Percentiles rank a stretch among this genome's conserved stretches.
Conservation (phyloP, 2,113 vertebrate genomes). For the Anhinga rufa region DNA sequence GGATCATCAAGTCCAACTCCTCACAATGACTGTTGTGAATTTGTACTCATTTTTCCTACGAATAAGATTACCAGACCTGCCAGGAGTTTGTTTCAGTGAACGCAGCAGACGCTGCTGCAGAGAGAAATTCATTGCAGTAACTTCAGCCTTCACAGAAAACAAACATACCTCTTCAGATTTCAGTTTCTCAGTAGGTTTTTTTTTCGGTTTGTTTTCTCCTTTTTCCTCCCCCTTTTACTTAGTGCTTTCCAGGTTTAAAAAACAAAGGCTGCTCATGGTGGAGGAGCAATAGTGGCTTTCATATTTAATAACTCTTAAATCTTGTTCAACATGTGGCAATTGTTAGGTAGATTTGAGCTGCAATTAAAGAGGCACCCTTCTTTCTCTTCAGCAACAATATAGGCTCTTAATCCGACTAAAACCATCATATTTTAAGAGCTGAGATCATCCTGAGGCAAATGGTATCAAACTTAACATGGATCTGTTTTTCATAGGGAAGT, state of each 20-base stretch:
- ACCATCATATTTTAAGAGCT: slow-evolving; percentile 72
- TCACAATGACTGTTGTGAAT: accelerated
- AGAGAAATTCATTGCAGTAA: not conserved
- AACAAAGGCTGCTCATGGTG: slow-evolving; percentile 53
- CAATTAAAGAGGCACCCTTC: slow-evolving; percentile 75
- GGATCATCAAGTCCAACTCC: too few relatives aligned
- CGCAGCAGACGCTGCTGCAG: not conserved
- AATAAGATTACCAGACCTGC: not conserved
- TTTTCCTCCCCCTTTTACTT: not conserved
- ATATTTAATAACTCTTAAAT: slow-evolving; percentile 76
- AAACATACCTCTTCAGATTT: not conserved
- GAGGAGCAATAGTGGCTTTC: slow-evolving; percentile 59
- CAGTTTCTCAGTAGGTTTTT: not conserved
- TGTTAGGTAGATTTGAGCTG: slow-evolving; percentile 78
- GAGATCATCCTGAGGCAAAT: slow-evolving; percentile 71
- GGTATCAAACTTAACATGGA: slow-evolving; percentile 64
- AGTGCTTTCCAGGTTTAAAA: slow-evolving; percentile 57
- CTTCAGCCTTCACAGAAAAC: not conserved
- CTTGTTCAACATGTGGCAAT: slow-evolving; percentile 77
- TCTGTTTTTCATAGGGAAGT: slow-evolving; percentile 57
- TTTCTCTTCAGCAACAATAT: slow-evolving; percentile 69
- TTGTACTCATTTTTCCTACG: not conserved
- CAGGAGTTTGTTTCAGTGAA: not conserved
- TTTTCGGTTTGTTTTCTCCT: not conserved
- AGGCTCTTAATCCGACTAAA: slow-evolving; percentile 75